Evolutionary conservation across 2,113 vertebrate species (phyloP), one percentile per base, ranked within the genome.

Genomic region (Hoplias malabaricus): DNA sequence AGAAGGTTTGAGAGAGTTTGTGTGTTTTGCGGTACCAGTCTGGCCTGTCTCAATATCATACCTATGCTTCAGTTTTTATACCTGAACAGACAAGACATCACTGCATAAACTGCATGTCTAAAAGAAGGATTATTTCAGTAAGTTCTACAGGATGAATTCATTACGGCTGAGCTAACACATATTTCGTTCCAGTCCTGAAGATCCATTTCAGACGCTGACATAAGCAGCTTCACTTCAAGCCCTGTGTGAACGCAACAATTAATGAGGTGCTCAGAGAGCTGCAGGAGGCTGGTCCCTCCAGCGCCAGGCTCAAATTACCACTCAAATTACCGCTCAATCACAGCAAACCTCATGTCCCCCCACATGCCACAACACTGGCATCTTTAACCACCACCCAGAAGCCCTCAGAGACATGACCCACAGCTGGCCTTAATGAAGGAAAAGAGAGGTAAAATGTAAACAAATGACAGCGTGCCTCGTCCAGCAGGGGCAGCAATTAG

Each of bases 401-500:
- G 27, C 33, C n/a, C 2, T 12, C n/a, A 43, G 4, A 66, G 36
- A 10, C 43, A 12, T 23, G 12, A 42, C 23, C 50, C 31, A 0
- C 4, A 1, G 61, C n/a, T 25, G 4, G 43, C 7, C 63, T 14
- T 27, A 40, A 31, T 29, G 21, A 70, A 69, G 10, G 2, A 62
- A 33, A 27, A 62, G 21, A 13, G 19, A 43, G 12, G 13, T 14
- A 25, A 48, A 48, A 25, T 21, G 57, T 53, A 50, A 68, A 38
- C 54, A 63, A 54, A 69, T 59, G 75, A 61, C 42, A 33, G 54
- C 43, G 6, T 12, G 40, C 34, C 4, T 38, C 33, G 19, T 38
- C 65, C 54, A 69, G 65, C 62, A 54, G 73, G 43, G 21, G 12
- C 69, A 66, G 43, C 3, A 69, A 62, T 76, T 69, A 73, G 78